phyloP scores from a whole-genome alignment of 1,140 invertebrate genomes.

The Babylonia areolata region DNA sequence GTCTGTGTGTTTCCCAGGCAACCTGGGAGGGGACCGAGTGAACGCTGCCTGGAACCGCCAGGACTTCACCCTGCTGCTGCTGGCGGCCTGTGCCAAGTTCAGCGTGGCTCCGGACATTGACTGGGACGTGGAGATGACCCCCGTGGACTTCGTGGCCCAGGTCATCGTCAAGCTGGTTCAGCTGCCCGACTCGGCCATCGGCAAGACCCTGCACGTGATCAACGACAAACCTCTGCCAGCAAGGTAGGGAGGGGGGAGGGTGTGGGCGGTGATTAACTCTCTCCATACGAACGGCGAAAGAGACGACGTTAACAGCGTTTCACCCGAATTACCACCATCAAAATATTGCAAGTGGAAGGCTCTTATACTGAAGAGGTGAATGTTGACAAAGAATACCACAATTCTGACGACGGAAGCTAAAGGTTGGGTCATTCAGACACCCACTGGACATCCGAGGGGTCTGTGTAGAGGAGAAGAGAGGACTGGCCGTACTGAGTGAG shows the following conservation, averaged over 20 bases:
- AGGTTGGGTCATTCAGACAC: too few relatives aligned
- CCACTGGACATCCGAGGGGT: too few relatives aligned
- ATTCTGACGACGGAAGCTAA: too few relatives aligned
- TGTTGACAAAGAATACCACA: too few relatives aligned
- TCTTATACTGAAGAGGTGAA: too few relatives aligned
- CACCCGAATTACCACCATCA: too few relatives aligned
- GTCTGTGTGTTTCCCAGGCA: conserved; percentile 60
- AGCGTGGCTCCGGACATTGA: conserved; percentile 75
- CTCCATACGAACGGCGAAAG: too few relatives aligned
- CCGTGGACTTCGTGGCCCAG: conserved; percentile 78
- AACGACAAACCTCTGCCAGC: conserved; percentile 70
- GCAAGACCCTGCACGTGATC: conserved; percentile 77
- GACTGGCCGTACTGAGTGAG: too few relatives aligned
- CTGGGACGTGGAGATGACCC: conserved; percentile 79
- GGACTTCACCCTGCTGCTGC: conserved; percentile 78
- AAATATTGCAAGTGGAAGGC: too few relatives aligned
- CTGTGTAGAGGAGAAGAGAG: too few relatives aligned
- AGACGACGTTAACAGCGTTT: too few relatives aligned
- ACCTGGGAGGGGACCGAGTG: conserved; percentile 65
- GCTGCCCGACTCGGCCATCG: conserved; percentile 70
- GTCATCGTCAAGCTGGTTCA: conserved; percentile 74
- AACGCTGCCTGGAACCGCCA: conserved; percentile 76
- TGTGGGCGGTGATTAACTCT: too few relatives aligned
- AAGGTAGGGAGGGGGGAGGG: conserved; percentile 47
- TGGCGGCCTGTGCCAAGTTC: conserved; percentile 74